These are phyloP conservation scores for Sebastes glaucus DNA, from an alignment of 2,797 vertebrate species.

Conservation along the genomic window DNA sequence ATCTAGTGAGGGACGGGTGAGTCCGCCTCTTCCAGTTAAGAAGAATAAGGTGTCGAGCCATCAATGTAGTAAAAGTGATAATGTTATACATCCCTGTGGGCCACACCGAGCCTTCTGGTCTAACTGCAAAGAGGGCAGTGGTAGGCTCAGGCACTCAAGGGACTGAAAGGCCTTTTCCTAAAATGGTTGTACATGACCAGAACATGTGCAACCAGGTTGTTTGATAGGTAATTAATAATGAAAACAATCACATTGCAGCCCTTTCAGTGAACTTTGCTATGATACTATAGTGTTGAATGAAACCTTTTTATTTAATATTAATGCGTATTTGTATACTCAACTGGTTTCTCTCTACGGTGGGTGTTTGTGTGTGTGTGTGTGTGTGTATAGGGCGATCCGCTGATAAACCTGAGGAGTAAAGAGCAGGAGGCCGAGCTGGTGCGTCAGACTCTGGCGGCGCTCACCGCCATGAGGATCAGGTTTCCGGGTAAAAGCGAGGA, in stretches of 20 bases:
- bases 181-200: no score
- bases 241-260: neutral
- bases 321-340: neutral
- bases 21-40: no score
- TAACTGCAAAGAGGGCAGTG: no score
- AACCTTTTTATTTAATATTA: neutral
- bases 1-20: no score
- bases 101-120: no score
- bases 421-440: slow-evolving; percentile 92
- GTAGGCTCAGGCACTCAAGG: no score
- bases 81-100: no score
- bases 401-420: slow-evolving; percentile 89
- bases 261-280: neutral
- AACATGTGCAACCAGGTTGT: neutral
- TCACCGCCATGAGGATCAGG: slow-evolving; percentile 93
- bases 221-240: neutral
- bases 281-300: neutral
- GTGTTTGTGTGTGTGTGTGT: slow-evolving; percentile 43
- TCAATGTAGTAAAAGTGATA: no score
- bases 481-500: slow-evolving; percentile 95
- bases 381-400: slow-evolving; percentile 85
- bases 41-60: no score
- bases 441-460: slow-evolving; percentile 90
- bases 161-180: no score
- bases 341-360: neutral